Conservation (phyloP, 2,888 invertebrate species). For the Chrysina gloriosa region DNA sequence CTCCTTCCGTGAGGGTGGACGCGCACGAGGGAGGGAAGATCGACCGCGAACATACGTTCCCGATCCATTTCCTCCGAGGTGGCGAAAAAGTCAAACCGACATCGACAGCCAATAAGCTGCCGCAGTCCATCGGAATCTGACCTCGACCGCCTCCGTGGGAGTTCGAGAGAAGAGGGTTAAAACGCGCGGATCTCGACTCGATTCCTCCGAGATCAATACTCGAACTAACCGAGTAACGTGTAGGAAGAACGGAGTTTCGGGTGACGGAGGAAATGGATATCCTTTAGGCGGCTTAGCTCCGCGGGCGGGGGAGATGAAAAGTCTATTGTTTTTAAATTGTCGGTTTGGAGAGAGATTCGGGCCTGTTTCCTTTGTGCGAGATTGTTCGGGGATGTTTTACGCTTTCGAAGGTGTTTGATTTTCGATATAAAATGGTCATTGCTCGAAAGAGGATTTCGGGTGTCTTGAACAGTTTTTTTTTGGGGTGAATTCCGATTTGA, state of each 20-base stretch:
- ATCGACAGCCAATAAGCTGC: not conserved
- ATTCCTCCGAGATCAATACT: not conserved
- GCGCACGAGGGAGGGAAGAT: too few species aligned
- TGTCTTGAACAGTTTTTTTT: too few species aligned
- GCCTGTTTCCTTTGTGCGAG: not conserved
- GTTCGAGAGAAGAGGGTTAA: not conserved
- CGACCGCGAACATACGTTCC: not conserved
- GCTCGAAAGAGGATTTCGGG: too few species aligned
- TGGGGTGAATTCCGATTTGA: too few species aligned
- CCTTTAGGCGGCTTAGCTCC: too few species aligned
- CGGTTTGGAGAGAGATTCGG: not conserved
- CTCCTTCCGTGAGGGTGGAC: not conserved
- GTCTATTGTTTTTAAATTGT: slow-evolving; percentile 35
- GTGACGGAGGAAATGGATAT: not conserved
- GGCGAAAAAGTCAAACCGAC: not conserved
- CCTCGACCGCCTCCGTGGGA: not conserved
- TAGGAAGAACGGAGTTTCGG: not conserved
- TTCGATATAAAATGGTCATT: too few species aligned
- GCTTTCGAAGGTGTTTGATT: too few species aligned
- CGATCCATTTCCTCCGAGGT: not conserved
- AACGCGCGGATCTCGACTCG: not conserved
- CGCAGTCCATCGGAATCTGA: not conserved
- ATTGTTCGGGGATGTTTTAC: too few species aligned
- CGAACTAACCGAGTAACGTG: not conserved
- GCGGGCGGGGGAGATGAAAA: too few species aligned